phyloP scores from a whole-genome alignment of 2,888 invertebrate species.

The Unio delphinus region DNA sequence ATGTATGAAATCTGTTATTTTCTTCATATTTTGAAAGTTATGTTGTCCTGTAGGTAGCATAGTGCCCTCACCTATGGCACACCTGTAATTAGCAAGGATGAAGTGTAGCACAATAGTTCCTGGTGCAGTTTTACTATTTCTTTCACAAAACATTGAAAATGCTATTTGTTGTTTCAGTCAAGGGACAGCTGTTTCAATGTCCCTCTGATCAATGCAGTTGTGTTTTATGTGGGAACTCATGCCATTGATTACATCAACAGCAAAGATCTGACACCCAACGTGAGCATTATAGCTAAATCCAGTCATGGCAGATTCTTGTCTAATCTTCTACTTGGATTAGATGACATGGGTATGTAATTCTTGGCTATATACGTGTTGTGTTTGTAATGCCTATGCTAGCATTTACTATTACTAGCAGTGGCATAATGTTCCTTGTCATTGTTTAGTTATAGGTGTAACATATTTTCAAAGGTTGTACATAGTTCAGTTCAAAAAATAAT shows the following conservation, averaged over 20 bases:
- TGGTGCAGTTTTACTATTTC: background rate
- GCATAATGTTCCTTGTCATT: too few species aligned
- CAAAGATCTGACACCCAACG: constrained; percentile 93
- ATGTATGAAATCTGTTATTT: too few species aligned
- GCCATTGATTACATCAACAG: constrained; percentile 92
- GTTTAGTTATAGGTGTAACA: too few species aligned
- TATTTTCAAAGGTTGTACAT: too few species aligned
- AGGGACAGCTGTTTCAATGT: constrained; percentile 87
- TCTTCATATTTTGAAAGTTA: too few species aligned
- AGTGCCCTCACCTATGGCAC: too few species aligned
- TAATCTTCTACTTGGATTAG: constrained; percentile 96
- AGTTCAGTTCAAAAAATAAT: too few species aligned
- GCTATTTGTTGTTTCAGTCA: constrained; percentile 41
- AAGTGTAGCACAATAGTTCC: too few species aligned
- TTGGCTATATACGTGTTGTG: background rate
- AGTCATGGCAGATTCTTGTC: constrained; percentile 99
- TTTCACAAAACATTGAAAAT: background rate
- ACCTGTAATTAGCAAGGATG: too few species aligned
- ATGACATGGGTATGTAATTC: constrained; percentile 80
- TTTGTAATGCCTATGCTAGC: too few species aligned
- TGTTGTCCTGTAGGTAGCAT: too few species aligned
- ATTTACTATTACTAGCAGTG: too few species aligned
- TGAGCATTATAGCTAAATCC: constrained; percentile 95
- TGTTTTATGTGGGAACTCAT: constrained; percentile 98
- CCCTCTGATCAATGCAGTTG: constrained; percentile 95